A percentile compares a stretch with the other conserved stretches of the same genome.
phyloP scores from a whole-genome alignment of 1,140 invertebrate genomes.

The Dreissena rostriformis region DNA sequence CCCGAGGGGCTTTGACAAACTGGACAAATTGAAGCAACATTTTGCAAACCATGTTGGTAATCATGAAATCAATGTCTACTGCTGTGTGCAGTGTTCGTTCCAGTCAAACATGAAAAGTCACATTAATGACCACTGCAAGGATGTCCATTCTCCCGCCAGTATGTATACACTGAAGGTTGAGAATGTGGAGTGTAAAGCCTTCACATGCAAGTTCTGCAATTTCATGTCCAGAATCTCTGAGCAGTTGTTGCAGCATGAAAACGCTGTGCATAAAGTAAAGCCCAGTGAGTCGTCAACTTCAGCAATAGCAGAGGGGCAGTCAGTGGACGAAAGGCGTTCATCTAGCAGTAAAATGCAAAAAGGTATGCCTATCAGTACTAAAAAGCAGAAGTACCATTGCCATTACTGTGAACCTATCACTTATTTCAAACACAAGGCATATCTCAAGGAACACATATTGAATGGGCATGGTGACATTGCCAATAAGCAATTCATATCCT shows the following conservation, averaged over 20 bases:
- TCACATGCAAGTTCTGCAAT: conserved; percentile 44
- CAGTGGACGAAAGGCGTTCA: background rate
- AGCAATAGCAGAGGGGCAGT: background rate
- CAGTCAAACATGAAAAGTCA: conserved; percentile 41
- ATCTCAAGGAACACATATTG: conserved; percentile 42
- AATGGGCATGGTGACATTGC: conserved; percentile 41
- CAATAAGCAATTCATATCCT: conserved; percentile 45
- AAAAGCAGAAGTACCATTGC: conserved; percentile 54
- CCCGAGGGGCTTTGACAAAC: conserved; percentile 18
- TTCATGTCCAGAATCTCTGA: conserved; percentile 30
- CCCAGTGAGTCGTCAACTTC: background rate
- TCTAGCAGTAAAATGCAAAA: conserved; percentile 1
- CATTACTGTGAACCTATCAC: conserved; percentile 33
- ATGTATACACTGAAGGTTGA: conserved; percentile 32
- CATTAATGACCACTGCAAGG: conserved; percentile 48
- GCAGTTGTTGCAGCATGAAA: conserved; percentile 38
- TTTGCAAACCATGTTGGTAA: conserved; percentile 43
- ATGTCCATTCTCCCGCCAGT: conserved; percentile 20
- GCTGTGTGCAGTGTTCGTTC: conserved; percentile 38
- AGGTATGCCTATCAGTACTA: background rate
- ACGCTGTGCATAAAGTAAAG: conserved; percentile 14
- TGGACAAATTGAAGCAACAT: conserved; percentile 25
- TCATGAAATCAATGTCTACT: conserved; percentile 37
- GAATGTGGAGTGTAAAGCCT: conserved; percentile 24
- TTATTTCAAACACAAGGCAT: conserved; percentile 46